Evolutionary conservation across 2,888 invertebrate genomes (phyloP).

Genomic region (Ophioninae sp.): DNA sequence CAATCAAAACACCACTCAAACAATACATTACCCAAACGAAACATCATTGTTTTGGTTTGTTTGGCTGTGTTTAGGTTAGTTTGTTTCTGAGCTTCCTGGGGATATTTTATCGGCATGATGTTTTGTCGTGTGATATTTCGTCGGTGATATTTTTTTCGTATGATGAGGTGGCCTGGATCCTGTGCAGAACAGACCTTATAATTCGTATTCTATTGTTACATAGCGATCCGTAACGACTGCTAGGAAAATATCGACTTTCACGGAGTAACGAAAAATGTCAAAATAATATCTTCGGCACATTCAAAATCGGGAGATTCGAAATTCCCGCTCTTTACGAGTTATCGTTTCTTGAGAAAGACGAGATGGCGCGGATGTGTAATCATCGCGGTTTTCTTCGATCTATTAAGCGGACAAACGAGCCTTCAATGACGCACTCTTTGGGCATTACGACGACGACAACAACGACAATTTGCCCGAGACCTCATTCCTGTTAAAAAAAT

Average conservation of each 20-base stretch:
- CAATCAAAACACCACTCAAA: too few species aligned
- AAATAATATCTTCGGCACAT: conserved; percentile 31
- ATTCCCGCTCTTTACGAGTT: neutral
- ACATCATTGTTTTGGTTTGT: too few species aligned
- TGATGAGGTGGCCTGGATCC: too few species aligned
- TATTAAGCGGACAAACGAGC: conserved; percentile 17
- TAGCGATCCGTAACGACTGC: too few species aligned
- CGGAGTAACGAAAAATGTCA: conserved; percentile 7
- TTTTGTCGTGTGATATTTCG: too few species aligned
- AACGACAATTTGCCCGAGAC: conserved; percentile 62
- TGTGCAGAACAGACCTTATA: too few species aligned
- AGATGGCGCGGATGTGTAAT: conserved; percentile 22
- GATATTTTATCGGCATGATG: too few species aligned
- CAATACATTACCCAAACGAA: too few species aligned
- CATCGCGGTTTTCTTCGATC: conserved; percentile 21
- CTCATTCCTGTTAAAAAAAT: conserved; percentile 62
- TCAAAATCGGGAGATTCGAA: conserved; percentile 15
- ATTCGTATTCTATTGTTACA: too few species aligned
- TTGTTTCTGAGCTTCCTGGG: too few species aligned
- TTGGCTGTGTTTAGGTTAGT: too few species aligned
- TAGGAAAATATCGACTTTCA: conserved; percentile 18
- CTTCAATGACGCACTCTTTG: conserved; percentile 33
- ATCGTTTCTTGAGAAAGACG: conserved; percentile 47
- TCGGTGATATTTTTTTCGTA: too few species aligned
- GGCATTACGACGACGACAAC: conserved; percentile 13